Conservation (phyloP, 2,113 vertebrate genomes). For the Equus przewalskii region DNA sequence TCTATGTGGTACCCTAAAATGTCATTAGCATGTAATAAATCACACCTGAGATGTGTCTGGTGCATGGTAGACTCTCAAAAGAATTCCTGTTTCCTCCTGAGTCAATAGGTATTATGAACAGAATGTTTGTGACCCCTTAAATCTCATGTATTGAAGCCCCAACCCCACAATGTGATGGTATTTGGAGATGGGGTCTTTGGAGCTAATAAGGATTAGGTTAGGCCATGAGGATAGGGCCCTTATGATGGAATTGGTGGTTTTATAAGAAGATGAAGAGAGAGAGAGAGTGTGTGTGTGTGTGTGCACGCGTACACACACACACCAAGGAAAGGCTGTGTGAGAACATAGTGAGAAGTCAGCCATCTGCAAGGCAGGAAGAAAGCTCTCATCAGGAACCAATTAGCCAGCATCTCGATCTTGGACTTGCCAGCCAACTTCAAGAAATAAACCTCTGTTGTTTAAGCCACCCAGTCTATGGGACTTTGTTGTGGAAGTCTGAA, state of each 20-base stretch:
- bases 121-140: background rate
- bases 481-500: background rate
- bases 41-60: background rate
- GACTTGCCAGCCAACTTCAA: background rate
- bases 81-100: background rate
- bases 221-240: background rate
- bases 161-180: background rate
- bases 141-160: background rate
- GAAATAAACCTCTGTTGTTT: background rate
- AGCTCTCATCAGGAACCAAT: background rate
- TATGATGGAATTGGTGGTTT: background rate
- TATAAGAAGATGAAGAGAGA: background rate
- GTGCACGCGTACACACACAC: rapidly evolving
- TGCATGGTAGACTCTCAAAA: background rate
- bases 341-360: background rate
- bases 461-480: background rate
- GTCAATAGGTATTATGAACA: background rate
- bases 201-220: background rate
- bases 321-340: background rate
- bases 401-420: background rate
- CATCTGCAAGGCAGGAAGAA: background rate
- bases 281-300: background rate
- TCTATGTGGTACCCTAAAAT: background rate
- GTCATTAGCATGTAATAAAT: background rate
- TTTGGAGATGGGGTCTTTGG: background rate